Conservation (phyloP, 2,113 vertebrate genomes). For the Spermophilus dauricus region DNA sequence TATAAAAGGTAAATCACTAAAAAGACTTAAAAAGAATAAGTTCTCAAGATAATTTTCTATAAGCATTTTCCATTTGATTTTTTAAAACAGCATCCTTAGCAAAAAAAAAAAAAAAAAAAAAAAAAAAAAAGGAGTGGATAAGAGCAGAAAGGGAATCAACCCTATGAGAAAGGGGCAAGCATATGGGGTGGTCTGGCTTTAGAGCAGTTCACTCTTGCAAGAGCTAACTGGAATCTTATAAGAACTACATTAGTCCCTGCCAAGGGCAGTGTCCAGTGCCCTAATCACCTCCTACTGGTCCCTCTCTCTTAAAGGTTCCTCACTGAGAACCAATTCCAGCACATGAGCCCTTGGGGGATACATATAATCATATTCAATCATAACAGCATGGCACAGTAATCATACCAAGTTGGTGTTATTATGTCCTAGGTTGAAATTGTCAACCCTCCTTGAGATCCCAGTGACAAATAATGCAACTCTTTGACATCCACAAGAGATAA, state of each 20-base stretch:
- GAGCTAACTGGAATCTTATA: background rate
- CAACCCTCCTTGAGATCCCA: background rate
- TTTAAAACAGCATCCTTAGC: background rate
- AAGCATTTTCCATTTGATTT: background rate
- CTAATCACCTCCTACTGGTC: background rate
- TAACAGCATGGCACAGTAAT: background rate
- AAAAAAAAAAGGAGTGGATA: background rate
- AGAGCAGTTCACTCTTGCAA: background rate
- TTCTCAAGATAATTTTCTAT: background rate
- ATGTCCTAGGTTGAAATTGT: background rate
- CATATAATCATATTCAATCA: background rate
- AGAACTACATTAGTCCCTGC: background rate
- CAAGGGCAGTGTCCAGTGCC: background rate
- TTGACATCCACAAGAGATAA: background rate
- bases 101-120: background rate
- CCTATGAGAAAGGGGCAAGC: background rate
- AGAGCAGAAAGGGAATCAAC: background rate
- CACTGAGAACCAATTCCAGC: background rate
- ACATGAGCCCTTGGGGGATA: background rate
- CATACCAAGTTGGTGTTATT: background rate
- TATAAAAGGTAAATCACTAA: conserved; percentile 10
- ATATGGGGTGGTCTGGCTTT: background rate
- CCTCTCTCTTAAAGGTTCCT: background rate
- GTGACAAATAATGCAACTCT: background rate
- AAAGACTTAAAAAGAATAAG: background rate